These are phyloP conservation scores for Scaptomyza hsui DNA, from an alignment of 1,140 invertebrate species.

Conservation along the genomic window DNA sequence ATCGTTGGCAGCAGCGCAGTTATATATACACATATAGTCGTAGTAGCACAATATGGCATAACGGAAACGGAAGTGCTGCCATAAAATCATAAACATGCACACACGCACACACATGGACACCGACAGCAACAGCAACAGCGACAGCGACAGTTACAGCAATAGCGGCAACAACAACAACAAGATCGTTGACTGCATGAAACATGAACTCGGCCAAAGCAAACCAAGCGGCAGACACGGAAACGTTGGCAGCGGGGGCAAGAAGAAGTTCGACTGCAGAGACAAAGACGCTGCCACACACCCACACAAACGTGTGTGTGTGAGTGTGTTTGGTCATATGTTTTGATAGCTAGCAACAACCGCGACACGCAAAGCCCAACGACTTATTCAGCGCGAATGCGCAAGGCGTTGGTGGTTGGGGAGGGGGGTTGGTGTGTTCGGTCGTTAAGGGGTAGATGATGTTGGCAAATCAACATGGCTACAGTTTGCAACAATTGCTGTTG, in stretches of 20 bases:
- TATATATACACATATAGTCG: conserved; percentile 27
- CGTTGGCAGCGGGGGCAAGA: not conserved
- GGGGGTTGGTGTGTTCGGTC: no score
- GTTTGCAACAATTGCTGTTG: conserved; percentile 36
- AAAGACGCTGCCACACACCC: conserved; percentile 45
- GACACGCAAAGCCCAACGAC: conserved; percentile 57
- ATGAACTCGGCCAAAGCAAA: conserved; percentile 61
- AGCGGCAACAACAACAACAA: not conserved
- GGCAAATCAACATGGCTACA: conserved; percentile 50
- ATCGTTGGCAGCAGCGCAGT: conserved; percentile 50
- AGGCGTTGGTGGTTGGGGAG: not conserved
- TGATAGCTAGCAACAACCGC: conserved; percentile 49
- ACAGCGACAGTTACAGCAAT: conserved; percentile 49
- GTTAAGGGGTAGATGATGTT: not conserved
- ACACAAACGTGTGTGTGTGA: conserved; percentile 25
- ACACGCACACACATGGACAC: conserved; percentile 65
- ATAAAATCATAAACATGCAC: conserved; percentile 83
- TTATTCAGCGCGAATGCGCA: conserved; percentile 42
- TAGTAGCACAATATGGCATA: conserved; percentile 58
- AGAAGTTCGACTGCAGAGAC: conserved; percentile 53
- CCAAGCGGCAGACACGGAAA: conserved; percentile 56
- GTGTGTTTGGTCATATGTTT: conserved; percentile 48
- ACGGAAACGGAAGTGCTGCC: conserved; percentile 80
- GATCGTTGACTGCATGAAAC: conserved; percentile 61
- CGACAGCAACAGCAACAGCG: conserved; percentile 26